Evolutionary conservation across 2,888 invertebrate genomes (phyloP), one percentile per base, ranked within the genome.

Genomic region (Campoplex capitator): DNA sequence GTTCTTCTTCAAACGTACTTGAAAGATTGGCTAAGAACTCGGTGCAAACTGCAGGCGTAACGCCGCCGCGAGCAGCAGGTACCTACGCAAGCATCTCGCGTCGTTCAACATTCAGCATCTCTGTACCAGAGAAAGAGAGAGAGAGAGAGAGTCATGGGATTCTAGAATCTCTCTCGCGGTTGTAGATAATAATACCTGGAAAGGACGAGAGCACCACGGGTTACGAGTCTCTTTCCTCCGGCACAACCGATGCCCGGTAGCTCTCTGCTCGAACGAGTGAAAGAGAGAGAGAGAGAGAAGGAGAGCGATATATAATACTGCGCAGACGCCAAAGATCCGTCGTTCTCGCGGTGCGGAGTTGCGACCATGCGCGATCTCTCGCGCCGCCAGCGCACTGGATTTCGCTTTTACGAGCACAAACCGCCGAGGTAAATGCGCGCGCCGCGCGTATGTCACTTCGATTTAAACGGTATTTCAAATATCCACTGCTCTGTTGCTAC

Each of bases 171-270:
- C 88, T 32, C 38, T 38, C 38, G 38, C 32, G 85, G 35, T 67
- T 88, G 89, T 87, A 86, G 78, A 88, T 88, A 90, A 91, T 91
- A 91, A 91, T 91, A 89, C 88, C 89, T 90, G 90, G 90, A 91
- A 90, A 91, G 89, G 88, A 51, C 35, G 68, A 68, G 77, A 67
- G 51, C 32, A 71, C 62, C 83, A 35, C 74, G 74, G 84, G 90
- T 91, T 91, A 91, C 91, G 90, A 90, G 82, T 88, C 85, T 85
- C 54, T 85, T 38, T 56, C 62, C 32, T 62, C 32, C 32, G 32
- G 89, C 85, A 86, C 84, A 73, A 56, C 54, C 54, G 73, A 35
- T 45, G 77, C 68, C 56, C 74, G 79, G 81, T 84, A 82, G 83
- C 83, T 54, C n/a, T 32, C 51, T 35, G 42, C 35, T 42, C 70